Conservation (phyloP, 1,140 invertebrate species). For the Drosophila varians region DNA sequence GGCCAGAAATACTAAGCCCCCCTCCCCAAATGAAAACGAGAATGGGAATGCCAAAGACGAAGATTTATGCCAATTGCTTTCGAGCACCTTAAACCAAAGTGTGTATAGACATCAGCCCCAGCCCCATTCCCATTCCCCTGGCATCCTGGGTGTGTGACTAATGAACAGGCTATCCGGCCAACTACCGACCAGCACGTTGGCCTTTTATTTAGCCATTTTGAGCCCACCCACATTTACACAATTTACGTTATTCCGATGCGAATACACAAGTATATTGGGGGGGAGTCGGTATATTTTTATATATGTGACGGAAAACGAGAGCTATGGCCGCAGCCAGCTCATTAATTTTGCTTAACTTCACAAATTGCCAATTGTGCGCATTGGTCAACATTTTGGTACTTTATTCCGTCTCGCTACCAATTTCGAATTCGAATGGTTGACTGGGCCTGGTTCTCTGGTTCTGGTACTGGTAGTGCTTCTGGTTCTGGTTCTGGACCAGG, state of each 20-base stretch:
- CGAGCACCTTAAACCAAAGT: conserved; percentile 59
- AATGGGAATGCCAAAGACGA: conserved; percentile 35
- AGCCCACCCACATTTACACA: conserved; percentile 26
- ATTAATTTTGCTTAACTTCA: conserved; percentile 82
- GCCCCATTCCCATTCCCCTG: no score
- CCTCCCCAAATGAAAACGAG: conserved; percentile 29
- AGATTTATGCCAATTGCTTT: conserved; percentile 76
- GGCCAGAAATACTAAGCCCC: conserved; percentile 44
- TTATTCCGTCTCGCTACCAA: conserved; percentile 32
- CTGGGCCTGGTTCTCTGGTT: conserved; percentile 32
- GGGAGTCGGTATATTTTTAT: conserved; percentile 9
- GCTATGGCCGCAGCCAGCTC: conserved; percentile 51
- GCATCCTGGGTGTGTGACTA: conserved; percentile 57
- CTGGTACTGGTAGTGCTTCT: background rate
- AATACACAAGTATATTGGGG: background rate
- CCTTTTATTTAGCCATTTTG: conserved; percentile 68
- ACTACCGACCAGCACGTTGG: conserved; percentile 18
- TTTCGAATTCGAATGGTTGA: conserved; percentile 33
- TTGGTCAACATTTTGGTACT: conserved; percentile 74
- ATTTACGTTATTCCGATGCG: conserved; percentile 32
- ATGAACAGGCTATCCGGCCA: conserved; percentile 53
- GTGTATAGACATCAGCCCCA: background rate
- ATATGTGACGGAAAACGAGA: conserved; percentile 26
- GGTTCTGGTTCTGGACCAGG: conserved; percentile 7
- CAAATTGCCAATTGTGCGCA: conserved; percentile 81